phyloP scores from a whole-genome alignment of 2,797 vertebrate species.

The Sorex maritimensis region DNA sequence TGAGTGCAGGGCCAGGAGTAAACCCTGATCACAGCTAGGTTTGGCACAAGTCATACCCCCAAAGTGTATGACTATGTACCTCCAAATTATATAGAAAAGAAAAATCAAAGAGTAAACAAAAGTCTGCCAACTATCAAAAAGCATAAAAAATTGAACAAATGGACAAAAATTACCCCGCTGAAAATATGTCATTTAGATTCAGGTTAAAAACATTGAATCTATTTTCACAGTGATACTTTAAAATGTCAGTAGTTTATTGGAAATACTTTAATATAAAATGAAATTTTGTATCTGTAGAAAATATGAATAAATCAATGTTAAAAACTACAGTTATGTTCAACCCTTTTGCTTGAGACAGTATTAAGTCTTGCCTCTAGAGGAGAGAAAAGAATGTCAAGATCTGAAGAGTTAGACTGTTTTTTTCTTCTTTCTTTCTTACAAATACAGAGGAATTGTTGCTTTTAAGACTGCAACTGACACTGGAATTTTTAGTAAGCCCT shows the following conservation, averaged over 20 bases:
- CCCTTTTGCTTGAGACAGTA: neutral
- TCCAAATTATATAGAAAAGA: neutral
- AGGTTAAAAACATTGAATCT: neutral
- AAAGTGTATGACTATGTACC: neutral
- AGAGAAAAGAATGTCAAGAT: conserved; percentile 56
- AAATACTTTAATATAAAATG: neutral
- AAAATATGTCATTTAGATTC: neutral
- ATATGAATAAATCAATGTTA: neutral
- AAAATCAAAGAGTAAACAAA: neutral
- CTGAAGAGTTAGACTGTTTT: conserved; percentile 33
- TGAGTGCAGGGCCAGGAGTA: too few species aligned
- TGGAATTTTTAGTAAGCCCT: conserved; percentile 77
- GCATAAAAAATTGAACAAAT: neutral
- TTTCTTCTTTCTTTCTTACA: conserved; percentile 48
- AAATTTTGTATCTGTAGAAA: neutral
- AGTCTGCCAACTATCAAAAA: neutral
- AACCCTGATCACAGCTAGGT: neutral
- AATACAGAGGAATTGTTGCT: conserved; percentile 72
- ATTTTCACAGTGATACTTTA: conserved; percentile 16
- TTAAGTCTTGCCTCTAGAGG: neutral
- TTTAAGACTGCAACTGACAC: conserved; percentile 80
- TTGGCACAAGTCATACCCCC: neutral
- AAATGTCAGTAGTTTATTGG: conserved; percentile 10
- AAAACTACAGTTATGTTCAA: neutral
- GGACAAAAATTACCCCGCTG: too few species aligned